Evolutionary conservation across 2,888 invertebrate species (phyloP).

Genomic region (Catocala nupta): DNA sequence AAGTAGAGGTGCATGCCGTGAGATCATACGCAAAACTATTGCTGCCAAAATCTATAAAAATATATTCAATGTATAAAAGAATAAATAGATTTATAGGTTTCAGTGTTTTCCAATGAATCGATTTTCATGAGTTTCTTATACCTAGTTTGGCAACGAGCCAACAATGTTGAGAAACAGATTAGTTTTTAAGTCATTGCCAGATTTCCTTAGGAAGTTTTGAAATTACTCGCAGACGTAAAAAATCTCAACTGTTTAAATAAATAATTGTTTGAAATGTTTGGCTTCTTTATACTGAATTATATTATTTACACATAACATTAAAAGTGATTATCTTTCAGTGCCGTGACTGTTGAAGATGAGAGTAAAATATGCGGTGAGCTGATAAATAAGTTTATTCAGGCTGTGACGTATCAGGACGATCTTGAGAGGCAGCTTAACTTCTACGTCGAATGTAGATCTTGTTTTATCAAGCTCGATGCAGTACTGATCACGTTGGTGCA

Average conservation of each 20-base stretch:
- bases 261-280: not conserved
- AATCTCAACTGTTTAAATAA: conserved; percentile 10
- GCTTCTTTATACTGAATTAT: not conserved
- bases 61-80: too few species aligned
- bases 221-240: conserved; percentile 24
- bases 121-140: conserved; percentile 13
- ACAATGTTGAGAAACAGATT: conserved; percentile 26
- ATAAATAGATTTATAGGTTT: not conserved
- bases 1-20: too few species aligned
- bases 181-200: conserved; percentile 20
- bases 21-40: too few species aligned
- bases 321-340: conserved; percentile 82
- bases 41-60: too few species aligned
- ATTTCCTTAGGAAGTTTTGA: conserved; percentile 33
- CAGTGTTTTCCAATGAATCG: conserved; percentile 7
- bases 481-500: conserved; percentile 95
- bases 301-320: not conserved
- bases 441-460: conserved; percentile 96
- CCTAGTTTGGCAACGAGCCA: conserved; percentile 27
- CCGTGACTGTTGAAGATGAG: conserved; percentile 97
- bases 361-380: conserved; percentile 94
- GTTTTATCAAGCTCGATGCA: conserved; percentile 96
- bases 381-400: conserved; percentile 93
- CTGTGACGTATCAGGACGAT: conserved; percentile 94
- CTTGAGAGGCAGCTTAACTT: conserved; percentile 97